phyloP scores from a whole-genome alignment of 2,113 vertebrate species.

The Rousettus leschenaultii region DNA sequence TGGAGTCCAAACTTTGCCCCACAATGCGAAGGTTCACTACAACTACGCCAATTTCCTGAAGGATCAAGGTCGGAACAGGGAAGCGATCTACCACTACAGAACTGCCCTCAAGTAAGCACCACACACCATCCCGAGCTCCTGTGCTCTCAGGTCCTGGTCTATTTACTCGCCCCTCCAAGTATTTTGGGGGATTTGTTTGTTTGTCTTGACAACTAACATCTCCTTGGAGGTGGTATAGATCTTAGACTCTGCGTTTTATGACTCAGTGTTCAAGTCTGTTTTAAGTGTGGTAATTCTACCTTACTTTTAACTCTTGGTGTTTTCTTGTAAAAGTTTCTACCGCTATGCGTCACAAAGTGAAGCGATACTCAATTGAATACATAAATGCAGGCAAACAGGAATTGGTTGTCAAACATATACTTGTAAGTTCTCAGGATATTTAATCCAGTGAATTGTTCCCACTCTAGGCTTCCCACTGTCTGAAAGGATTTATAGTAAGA shows the following conservation, averaged over 20 bases:
- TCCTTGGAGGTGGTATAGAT: not conserved
- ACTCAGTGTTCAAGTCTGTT: not conserved
- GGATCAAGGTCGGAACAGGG: conserved; percentile 88
- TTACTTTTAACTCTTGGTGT: not conserved
- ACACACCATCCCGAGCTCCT: rapidly evolving
- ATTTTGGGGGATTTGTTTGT: not conserved
- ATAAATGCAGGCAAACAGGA: conserved; percentile 37
- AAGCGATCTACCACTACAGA: conserved; percentile 95
- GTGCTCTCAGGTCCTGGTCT: rapidly evolving
- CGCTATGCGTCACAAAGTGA: conserved; percentile 26
- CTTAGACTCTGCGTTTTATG: not conserved
- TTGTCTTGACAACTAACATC: not conserved
- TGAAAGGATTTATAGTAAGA: not conserved
- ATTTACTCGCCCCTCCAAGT: rapidly evolving
- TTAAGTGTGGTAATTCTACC: not conserved
- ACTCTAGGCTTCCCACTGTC: conserved; percentile 5
- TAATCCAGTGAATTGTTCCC: conserved; percentile 64
- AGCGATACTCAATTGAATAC: not conserved
- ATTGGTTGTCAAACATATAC: conserved; percentile 67
- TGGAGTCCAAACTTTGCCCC: conserved; percentile 95
- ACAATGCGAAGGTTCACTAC: conserved; percentile 99
- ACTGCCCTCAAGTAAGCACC: conserved; percentile 88
- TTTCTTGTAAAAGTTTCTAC: conserved; percentile 57
- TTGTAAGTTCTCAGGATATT: conserved; percentile 56
- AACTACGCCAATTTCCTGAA: conserved; percentile 99